Conservation (phyloP, 2,888 invertebrate genomes). For the Tubiluchus corallicola region DNA sequence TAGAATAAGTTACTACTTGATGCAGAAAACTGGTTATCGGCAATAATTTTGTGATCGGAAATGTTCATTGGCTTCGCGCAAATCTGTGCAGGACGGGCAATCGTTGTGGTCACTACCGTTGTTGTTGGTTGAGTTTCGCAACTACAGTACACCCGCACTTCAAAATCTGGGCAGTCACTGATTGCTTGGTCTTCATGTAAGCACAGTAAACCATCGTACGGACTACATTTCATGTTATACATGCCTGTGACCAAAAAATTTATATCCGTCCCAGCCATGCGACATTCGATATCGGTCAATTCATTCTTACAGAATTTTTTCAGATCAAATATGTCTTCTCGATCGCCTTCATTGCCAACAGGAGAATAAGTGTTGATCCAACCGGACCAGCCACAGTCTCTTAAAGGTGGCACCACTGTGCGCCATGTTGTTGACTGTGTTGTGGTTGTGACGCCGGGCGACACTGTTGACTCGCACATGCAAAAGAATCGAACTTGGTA, state of each 20-base stretch:
- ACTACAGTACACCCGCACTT: background rate
- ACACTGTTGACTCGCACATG: too few relatives aligned
- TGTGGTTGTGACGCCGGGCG: too few relatives aligned
- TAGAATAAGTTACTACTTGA: background rate
- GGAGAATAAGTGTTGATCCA: conserved; percentile 23
- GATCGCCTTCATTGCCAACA: conserved; percentile 14
- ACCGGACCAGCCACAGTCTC: conserved; percentile 22
- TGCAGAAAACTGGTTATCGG: background rate
- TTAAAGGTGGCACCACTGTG: background rate
- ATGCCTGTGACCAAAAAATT: conserved; percentile 14
- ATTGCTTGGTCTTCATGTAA: conserved; percentile 15
- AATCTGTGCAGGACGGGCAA: too few relatives aligned
- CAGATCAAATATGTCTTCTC: conserved; percentile 13
- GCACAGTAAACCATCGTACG: conserved; percentile 17
- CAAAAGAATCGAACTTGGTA: conserved; percentile 25
- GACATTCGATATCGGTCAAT: conserved; percentile 19
- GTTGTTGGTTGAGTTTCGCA: too few relatives aligned
- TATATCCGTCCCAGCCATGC: conserved; percentile 14
- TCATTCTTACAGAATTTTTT: conserved; percentile 16
- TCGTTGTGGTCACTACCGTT: too few relatives aligned
- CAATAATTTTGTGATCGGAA: background rate
- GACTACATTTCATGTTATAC: conserved; percentile 15
- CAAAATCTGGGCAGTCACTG: too few relatives aligned
- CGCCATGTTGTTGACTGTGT: too few relatives aligned
- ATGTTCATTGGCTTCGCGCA: background rate